Evolutionary conservation across 2,888 invertebrate species (phyloP).

Genomic region (Achlya flavicornis): DNA sequence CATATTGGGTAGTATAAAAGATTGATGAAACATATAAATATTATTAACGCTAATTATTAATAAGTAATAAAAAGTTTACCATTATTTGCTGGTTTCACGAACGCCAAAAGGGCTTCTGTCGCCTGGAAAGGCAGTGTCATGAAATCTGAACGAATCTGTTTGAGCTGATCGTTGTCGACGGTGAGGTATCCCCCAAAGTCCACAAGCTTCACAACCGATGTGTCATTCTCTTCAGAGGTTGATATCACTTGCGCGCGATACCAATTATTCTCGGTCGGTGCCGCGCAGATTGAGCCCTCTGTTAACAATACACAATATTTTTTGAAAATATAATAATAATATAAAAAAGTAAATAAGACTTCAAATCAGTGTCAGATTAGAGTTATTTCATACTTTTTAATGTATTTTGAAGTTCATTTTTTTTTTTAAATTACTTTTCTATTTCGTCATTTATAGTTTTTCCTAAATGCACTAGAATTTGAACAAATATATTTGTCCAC

Average conservation of each 20-base stretch:
- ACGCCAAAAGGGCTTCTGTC: slow-evolving; percentile 96
- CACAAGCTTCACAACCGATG: slow-evolving; percentile 93
- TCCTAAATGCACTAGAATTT: too few species aligned
- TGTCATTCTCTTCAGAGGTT: slow-evolving; percentile 87
- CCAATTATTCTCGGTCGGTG: slow-evolving; percentile 93
- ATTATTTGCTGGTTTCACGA: slow-evolving; percentile 92
- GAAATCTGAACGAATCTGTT: slow-evolving; percentile 97
- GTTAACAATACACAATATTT: slow-evolving; percentile 33
- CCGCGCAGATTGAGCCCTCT: slow-evolving; percentile 95
- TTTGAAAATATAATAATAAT: slow-evolving; percentile 37
- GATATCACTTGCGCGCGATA: slow-evolving; percentile 92
- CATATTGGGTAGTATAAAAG: background rate
- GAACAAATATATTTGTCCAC: too few species aligned
- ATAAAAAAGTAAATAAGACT: slow-evolving; percentile 12
- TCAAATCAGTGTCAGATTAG: too few species aligned
- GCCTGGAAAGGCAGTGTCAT: slow-evolving; percentile 98
- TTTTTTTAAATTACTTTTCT: too few species aligned
- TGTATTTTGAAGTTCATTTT: too few species aligned
- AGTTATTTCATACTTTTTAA: too few species aligned
- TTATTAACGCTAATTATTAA: too few species aligned
- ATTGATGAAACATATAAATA: background rate
- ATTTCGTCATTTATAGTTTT: too few species aligned
- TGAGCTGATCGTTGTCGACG: slow-evolving; percentile 89
- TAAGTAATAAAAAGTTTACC: slow-evolving; percentile 47
- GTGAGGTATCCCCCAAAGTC: slow-evolving; percentile 97